Percentiles rank a stretch among this genome's conserved stretches.
Conservation (phyloP, 2,888 invertebrate species). For the Ichneumoninae sp. region DNA sequence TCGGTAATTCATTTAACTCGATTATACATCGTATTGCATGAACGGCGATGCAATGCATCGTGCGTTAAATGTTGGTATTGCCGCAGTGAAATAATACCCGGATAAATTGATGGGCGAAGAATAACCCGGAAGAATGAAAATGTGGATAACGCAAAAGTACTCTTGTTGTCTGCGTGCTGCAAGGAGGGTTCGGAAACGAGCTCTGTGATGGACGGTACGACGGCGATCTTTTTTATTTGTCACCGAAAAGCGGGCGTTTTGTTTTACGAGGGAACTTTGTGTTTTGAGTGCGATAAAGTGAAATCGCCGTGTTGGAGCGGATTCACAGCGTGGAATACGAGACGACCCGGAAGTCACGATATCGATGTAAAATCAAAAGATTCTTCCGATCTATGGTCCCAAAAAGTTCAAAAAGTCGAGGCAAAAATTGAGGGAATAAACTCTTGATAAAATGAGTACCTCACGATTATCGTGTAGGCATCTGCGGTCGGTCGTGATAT, state of each 20-base stretch:
- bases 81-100: constrained; percentile 18
- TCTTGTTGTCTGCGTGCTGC: background rate
- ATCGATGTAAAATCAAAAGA: background rate
- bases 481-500: background rate
- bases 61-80: constrained; percentile 7
- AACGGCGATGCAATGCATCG: background rate
- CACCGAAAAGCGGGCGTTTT: background rate
- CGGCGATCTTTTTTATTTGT: background rate
- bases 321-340: background rate
- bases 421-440: background rate
- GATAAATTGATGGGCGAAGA: constrained; percentile 27
- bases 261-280: background rate
- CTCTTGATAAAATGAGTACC: background rate
- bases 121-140: constrained; percentile 16
- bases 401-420: background rate
- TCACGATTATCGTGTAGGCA: constrained; percentile 11
- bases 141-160: background rate
- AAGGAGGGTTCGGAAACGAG: background rate
- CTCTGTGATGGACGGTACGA: background rate
- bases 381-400: background rate
- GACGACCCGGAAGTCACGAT: background rate
- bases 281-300: background rate
- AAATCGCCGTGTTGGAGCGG: background rate
- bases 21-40: constrained; percentile 28
- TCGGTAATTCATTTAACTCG: constrained; percentile 58